A percentile compares a stretch with the other conserved stretches of the same genome.
These are phyloP conservation scores for Baryphthengus martii DNA, from an alignment of 2,113 vertebrate genomes.

Conservation along the genomic window DNA sequence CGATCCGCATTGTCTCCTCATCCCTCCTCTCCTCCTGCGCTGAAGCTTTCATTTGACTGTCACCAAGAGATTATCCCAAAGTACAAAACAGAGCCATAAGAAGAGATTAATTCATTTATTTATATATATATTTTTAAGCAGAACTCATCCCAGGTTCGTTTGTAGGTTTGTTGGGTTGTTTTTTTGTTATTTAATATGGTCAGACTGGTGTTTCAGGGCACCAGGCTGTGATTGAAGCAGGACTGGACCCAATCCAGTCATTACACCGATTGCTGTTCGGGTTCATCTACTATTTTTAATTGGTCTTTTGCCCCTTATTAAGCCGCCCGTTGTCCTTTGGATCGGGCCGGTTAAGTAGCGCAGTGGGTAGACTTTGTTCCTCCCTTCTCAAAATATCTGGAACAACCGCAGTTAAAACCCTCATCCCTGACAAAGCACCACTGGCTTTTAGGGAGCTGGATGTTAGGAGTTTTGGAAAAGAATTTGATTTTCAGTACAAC, in stretches of 20 bases:
- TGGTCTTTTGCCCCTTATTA: background rate
- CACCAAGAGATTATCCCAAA: background rate
- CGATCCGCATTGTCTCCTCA: accelerated
- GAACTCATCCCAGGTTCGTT: background rate
- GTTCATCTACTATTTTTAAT: background rate
- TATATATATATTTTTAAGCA: background rate
- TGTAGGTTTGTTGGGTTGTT: background rate
- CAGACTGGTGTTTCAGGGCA: background rate
- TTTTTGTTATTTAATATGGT: background rate
- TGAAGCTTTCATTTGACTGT: background rate
- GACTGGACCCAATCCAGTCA: background rate
- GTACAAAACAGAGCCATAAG: background rate
- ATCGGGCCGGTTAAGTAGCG: background rate
- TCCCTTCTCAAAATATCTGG: background rate
- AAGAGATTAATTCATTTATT: background rate
- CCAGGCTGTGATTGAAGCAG: background rate
- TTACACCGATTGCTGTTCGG: background rate
- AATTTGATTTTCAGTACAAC: background rate
- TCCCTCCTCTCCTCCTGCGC: background rate
- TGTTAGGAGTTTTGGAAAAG: background rate
- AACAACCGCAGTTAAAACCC: background rate
- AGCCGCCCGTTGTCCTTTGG: background rate
- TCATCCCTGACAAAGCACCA: background rate
- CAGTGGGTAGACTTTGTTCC: background rate
- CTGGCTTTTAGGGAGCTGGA: background rate